Conservation (phyloP, 2,113 vertebrate genomes). For the Eidolon helvum region DNA sequence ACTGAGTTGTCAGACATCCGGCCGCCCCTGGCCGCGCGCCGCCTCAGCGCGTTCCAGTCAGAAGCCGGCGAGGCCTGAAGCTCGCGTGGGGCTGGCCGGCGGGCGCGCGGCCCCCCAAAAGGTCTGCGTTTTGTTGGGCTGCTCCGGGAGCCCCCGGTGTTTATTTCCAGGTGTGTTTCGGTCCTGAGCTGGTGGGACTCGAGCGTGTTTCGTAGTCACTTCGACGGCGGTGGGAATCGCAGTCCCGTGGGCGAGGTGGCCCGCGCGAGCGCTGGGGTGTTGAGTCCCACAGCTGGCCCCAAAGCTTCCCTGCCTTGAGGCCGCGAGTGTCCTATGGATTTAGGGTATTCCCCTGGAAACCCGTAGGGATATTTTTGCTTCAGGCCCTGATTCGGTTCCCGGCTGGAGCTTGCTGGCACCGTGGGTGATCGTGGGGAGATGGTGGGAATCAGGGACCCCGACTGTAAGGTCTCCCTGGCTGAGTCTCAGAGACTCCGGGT, state of each 20-base stretch:
- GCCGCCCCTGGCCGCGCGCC: rapidly evolving
- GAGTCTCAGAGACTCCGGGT: neutral
- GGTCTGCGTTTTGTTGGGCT: too few species aligned
- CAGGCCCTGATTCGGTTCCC: too few species aligned
- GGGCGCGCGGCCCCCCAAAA: rapidly evolving
- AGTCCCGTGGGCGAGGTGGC: rapidly evolving
- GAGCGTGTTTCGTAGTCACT: rapidly evolving
- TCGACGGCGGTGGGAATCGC: rapidly evolving
- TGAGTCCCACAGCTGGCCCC: neutral
- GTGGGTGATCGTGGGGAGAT: neutral
- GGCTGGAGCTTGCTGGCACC: neutral
- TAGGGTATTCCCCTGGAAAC: neutral
- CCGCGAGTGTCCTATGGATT: neutral
- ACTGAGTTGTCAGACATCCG: rapidly evolving
- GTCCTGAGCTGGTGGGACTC: too few species aligned
- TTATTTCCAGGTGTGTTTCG: neutral
- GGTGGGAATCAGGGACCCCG: neutral
- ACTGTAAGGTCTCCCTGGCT: neutral
- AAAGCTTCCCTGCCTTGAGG: neutral
- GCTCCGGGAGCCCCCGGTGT: rapidly evolving
- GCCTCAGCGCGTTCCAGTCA: neutral
- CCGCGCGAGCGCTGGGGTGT: rapidly evolving
- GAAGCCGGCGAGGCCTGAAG: neutral
- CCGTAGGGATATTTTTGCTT: neutral
- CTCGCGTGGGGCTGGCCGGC: neutral